Evolutionary conservation across 2,888 invertebrate species (phyloP).

Genomic region (Silvanus unidentatus): DNA sequence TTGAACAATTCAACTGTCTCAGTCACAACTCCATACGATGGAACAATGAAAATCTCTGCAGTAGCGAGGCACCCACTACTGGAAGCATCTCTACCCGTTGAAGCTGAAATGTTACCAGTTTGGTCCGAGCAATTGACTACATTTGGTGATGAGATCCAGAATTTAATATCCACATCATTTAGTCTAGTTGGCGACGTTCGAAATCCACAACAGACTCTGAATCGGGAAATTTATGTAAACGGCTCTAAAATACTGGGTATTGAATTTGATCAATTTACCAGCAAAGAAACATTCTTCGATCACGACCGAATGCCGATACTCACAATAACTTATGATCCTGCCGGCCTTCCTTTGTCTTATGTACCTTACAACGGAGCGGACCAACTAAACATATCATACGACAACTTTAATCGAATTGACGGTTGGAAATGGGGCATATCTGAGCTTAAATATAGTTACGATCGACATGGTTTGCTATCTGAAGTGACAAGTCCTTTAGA

Average conservation of each 20-base stretch:
- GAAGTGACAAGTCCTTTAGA: constrained; percentile 86
- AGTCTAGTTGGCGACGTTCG: constrained; percentile 79
- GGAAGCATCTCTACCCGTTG: constrained; percentile 78
- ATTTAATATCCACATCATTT: constrained; percentile 70
- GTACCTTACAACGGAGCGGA: constrained; percentile 73
- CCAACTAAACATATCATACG: constrained; percentile 82
- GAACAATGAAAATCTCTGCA: constrained; percentile 69
- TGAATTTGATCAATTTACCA: constrained; percentile 87
- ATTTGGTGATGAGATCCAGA: constrained; percentile 65
- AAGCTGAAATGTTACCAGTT: constrained; percentile 86
- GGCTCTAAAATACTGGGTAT: constrained; percentile 82
- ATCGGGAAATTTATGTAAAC: constrained; percentile 78
- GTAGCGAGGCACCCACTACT: constrained; percentile 75
- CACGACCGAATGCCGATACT: constrained; percentile 75
- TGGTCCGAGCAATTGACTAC: constrained; percentile 79
- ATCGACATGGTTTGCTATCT: constrained; percentile 78
- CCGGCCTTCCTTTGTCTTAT: constrained; percentile 83
- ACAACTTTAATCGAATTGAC: constrained; percentile 69
- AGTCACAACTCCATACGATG: constrained; percentile 69
- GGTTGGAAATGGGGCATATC: constrained; percentile 88
- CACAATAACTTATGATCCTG: constrained; percentile 81
- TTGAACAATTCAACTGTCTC: constrained; percentile 74
- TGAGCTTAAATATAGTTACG: constrained; percentile 80
- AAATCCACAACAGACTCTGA: constrained; percentile 77
- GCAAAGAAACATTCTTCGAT: constrained; percentile 86